Evolutionary conservation across 2,888 invertebrate genomes (phyloP).

Genomic region (Harpalus rufipes): DNA sequence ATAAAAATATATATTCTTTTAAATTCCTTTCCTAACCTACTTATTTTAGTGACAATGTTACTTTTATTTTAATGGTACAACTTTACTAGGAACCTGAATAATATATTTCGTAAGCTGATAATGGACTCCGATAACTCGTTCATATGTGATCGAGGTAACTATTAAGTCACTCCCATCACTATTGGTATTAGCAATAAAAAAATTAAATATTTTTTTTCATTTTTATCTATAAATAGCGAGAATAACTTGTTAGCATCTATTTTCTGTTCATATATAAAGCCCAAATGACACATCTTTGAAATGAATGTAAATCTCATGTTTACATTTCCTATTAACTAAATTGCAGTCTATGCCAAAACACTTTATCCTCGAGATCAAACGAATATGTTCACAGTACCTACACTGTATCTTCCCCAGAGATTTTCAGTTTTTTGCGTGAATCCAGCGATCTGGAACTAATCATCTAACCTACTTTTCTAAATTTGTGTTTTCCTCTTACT

Average conservation of each 20-base stretch:
- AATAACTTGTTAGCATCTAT: not conserved
- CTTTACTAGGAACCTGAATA: too few relatives aligned
- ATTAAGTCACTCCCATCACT: too few relatives aligned
- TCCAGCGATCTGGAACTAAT: constrained; percentile 57
- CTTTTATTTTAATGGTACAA: too few relatives aligned
- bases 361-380: constrained; percentile 36
- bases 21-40: too few relatives aligned
- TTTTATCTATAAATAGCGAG: not conserved
- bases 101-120: too few relatives aligned
- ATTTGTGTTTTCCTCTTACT: constrained; percentile 51
- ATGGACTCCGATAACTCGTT: too few relatives aligned
- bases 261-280: not conserved
- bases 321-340: constrained; percentile 44
- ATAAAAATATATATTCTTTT: too few relatives aligned
- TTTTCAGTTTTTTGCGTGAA: constrained; percentile 42
- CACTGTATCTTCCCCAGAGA: constrained; percentile 27
- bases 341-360: constrained; percentile 48
- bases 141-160: too few relatives aligned
- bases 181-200: too few relatives aligned
- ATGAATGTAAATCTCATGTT: constrained; percentile 15
- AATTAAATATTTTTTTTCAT: not conserved
- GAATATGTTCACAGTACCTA: constrained; percentile 36
- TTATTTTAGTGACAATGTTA: too few relatives aligned
- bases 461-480: constrained; percentile 50
- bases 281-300: not conserved